Evolutionary conservation across 1,140 invertebrate genomes (phyloP).

Genomic region (Agraylea sexmaculata): DNA sequence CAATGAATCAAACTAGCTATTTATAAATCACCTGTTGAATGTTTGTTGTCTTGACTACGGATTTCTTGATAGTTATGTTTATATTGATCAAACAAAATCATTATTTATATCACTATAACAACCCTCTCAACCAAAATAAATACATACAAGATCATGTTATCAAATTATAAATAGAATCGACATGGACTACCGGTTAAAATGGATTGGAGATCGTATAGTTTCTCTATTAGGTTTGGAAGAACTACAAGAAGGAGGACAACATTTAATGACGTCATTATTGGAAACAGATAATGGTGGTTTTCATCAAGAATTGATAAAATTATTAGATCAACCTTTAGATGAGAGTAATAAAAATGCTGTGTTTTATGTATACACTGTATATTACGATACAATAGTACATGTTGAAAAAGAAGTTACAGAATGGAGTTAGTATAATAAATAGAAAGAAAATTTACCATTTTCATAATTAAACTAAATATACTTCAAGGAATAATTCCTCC

Average conservation of each 20-base stretch:
- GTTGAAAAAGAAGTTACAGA: constrained; percentile 34
- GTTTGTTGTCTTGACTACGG: too few species aligned
- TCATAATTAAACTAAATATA: too few species aligned
- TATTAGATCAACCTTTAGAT: constrained; percentile 30
- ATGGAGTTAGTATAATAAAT: constrained; percentile 26
- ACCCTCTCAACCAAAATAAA: too few species aligned
- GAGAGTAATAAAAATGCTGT: constrained; percentile 25
- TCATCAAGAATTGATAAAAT: constrained; percentile 28
- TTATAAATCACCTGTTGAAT: too few species aligned
- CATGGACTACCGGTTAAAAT: constrained; percentile 31
- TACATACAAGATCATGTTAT: too few species aligned
- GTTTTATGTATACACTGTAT: constrained; percentile 34
- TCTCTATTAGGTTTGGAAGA: constrained; percentile 28
- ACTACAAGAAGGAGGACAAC: constrained; percentile 25
- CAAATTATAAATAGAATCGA: background rate
- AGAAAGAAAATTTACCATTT: too few species aligned
- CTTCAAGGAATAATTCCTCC: constrained; percentile 19
- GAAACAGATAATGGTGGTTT: constrained; percentile 27
- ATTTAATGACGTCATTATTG: constrained; percentile 36
- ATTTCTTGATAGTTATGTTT: too few species aligned
- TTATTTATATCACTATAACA: too few species aligned
- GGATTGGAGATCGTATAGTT: constrained; percentile 32
- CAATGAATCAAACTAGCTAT: too few species aligned
- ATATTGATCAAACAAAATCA: too few species aligned
- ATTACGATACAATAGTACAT: constrained; percentile 33